Conservation (phyloP, 2,888 invertebrate species). For the Alsophila aescularia region DNA sequence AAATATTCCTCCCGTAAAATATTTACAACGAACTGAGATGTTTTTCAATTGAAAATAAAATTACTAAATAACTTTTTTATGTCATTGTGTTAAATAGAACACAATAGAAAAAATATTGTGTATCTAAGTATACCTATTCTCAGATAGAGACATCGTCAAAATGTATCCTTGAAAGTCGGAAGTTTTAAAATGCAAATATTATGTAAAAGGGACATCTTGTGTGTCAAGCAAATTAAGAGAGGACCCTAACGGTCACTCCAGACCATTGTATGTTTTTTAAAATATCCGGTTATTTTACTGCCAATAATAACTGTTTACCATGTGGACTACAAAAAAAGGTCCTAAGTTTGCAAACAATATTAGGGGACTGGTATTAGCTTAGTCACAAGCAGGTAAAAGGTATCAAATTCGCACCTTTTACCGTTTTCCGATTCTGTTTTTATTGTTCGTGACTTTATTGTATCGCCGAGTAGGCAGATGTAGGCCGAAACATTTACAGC, state of each 20-base stretch:
- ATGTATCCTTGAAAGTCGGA: constrained; percentile 12
- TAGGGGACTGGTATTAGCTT: constrained; percentile 25
- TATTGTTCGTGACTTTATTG: neutral
- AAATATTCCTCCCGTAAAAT: neutral
- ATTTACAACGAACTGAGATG: neutral
- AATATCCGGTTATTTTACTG: constrained; percentile 54
- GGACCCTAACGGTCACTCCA: constrained; percentile 57
- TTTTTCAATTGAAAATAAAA: constrained; percentile 7
- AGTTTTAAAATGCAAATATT: constrained; percentile 43
- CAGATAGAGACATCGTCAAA: neutral
- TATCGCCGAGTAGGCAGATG: neutral
- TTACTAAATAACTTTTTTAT: neutral
- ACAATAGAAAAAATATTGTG: too few species aligned
- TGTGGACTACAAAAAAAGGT: constrained; percentile 39
- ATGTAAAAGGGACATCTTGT: constrained; percentile 42
- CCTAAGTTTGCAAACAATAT: constrained; percentile 45
- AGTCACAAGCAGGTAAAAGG: constrained; percentile 25
- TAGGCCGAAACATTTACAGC: too few species aligned
- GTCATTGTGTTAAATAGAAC: neutral
- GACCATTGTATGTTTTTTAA: constrained; percentile 37
- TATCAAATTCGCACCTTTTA: constrained; percentile 29
- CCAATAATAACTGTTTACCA: constrained; percentile 47
- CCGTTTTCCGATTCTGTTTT: constrained; percentile 36
- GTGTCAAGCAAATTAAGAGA: constrained; percentile 40
- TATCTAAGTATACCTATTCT: constrained; percentile 4